phyloP scores from a whole-genome alignment of 2,888 invertebrate genomes.

The Vanessa cardui region DNA sequence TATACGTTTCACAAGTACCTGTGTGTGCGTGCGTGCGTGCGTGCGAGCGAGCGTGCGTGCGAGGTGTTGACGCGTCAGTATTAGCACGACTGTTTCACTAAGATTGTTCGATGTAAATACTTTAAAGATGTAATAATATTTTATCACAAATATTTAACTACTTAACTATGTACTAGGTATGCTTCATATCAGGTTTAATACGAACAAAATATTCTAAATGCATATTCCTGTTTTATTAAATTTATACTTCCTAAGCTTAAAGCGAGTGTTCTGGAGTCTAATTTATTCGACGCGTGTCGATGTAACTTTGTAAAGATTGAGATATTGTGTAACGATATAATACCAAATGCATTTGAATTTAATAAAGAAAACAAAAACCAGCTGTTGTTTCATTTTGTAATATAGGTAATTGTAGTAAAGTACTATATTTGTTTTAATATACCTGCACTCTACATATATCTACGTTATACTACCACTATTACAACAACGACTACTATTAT shows the following conservation, averaged over 20 bases:
- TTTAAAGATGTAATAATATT: slow-evolving; percentile 21
- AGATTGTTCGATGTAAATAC: slow-evolving; percentile 30
- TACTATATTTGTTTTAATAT: too few species aligned
- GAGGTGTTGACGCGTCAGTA: slow-evolving; percentile 12
- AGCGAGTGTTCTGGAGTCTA: slow-evolving; percentile 11
- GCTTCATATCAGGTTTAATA: slow-evolving; percentile 41
- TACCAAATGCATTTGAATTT: slow-evolving; percentile 65
- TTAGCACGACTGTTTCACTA: slow-evolving; percentile 10
- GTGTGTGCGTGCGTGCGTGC: slow-evolving; percentile 12
- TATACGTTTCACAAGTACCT: slow-evolving; percentile 10
- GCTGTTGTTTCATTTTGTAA: slow-evolving; percentile 2
- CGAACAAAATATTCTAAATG: slow-evolving; percentile 40
- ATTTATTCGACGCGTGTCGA: slow-evolving; percentile 23
- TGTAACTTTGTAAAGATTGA: slow-evolving; percentile 43
- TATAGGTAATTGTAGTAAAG: background rate
- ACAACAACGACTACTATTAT: too few species aligned
- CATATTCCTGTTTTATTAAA: slow-evolving; percentile 32
- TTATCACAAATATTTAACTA: slow-evolving; percentile 32
- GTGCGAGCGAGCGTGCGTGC: slow-evolving; percentile 9
- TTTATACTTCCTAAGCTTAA: slow-evolving; percentile 21
- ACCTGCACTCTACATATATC: too few species aligned
- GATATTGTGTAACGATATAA: slow-evolving; percentile 49
- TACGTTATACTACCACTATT: too few species aligned
- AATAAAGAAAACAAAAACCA: slow-evolving; percentile 37
- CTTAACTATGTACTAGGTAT: slow-evolving; percentile 26